Evolutionary conservation across 2,113 vertebrate species (phyloP), one percentile per base, ranked within the genome.

Genomic region (Urocolius indicus): DNA sequence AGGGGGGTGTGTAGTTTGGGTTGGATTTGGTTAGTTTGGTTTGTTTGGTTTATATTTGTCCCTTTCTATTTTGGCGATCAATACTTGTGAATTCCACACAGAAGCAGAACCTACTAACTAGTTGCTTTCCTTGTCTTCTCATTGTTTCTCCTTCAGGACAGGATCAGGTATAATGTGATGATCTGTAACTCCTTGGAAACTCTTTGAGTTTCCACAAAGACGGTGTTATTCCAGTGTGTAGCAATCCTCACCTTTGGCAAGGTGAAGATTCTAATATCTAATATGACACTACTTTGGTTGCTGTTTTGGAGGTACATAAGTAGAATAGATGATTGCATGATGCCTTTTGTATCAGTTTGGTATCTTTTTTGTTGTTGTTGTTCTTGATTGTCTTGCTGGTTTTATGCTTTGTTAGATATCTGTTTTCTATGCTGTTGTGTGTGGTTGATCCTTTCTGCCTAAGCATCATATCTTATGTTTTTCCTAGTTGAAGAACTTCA

Each of bases 401-500:
- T 89, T 84, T 72, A 5, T 34, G 13, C 15, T 61, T 59, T 71
- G 54, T 27, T n/a, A 45, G 17, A 20, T 7, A 26, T 77, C 73
- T 69, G 1, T 46, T 65, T 95, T 69, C 23, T 69, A 15, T 32
- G 17, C 69, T 52, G 3, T 66, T 21, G 38, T 21, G 8, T 66
- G 24, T 45, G 24, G 8, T 19, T n/a, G 36, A 27, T 66, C 1
- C 23, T 58, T 92, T 88, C 26, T 87, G 36, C 18, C 57, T 58
- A 43, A 20, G 10, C 30, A 18, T 61, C 29, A 30, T 38, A 49
- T 5, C 11, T 59, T 30, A 21, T 54, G 24, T 55, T 63, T 89
- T 17, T 57, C 43, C 16, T 26, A 52, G 0, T 3, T 54, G 48
- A 80, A 89, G 38, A 59, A 59, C 22, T 30, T 27, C 0, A 0